Percentiles rank a stretch among this genome's conserved stretches.
These are phyloP conservation scores for Syngnathus rostellatus DNA, from an alignment of 2,797 vertebrate species.

Conservation along the genomic window DNA sequence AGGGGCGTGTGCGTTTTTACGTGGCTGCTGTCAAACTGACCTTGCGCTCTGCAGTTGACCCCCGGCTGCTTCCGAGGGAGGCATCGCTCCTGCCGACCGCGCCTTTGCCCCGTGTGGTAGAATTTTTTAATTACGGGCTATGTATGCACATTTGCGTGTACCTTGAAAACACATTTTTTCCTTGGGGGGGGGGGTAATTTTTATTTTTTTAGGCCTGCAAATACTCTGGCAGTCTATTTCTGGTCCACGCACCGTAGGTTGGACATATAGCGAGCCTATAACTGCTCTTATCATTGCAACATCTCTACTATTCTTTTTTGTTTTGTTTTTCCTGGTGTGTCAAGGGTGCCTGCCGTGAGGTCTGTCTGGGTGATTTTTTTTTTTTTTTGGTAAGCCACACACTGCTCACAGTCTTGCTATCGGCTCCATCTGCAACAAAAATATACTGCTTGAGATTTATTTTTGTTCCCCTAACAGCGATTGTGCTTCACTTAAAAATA, in stretches of 20 bases:
- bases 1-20: constrained; percentile 16
- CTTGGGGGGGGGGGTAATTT: background rate
- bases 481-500: constrained; percentile 54
- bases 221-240: background rate
- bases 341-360: constrained; percentile 28
- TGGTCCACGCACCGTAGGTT: background rate
- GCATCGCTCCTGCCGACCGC: constrained; percentile 45
- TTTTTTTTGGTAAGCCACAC: constrained; percentile 7
- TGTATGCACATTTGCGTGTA: constrained; percentile 31
- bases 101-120: constrained; percentile 37
- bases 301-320: constrained; percentile 45
- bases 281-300: constrained; percentile 46
- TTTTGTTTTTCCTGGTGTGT: constrained; percentile 47
- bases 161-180: constrained; percentile 27
- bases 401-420: constrained; percentile 10
- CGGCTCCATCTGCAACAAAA: constrained; percentile 27
- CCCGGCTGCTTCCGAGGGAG: constrained; percentile 41
- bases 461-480: constrained; percentile 37
- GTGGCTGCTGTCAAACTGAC: constrained; percentile 44
- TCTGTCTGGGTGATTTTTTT: constrained; percentile 22
- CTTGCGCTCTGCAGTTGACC: constrained; percentile 52
- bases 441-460: constrained; percentile 25
- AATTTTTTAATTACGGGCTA: constrained; percentile 53
- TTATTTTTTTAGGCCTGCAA: background rate
- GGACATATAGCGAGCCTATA: constrained; percentile 11